Percentiles rank a stretch among this genome's conserved stretches.
phyloP scores from a whole-genome alignment of 2,797 vertebrate species.

The Leucoraja ocellata region DNA sequence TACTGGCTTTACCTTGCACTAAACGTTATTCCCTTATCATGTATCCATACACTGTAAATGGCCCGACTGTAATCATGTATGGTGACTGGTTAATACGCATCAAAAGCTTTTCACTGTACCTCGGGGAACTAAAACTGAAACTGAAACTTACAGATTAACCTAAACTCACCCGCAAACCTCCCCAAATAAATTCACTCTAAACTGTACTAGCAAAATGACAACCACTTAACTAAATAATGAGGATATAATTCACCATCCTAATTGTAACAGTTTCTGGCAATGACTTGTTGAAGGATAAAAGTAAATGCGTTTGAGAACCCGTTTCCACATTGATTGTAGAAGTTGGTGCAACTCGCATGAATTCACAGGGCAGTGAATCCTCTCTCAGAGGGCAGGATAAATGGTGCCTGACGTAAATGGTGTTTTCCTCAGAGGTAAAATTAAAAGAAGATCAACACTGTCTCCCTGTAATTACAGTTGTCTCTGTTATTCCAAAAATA shows the following conservation, averaged over 20 bases:
- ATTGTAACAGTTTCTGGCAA: neutral
- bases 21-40: too few relatives aligned
- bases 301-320: neutral
- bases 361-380: neutral
- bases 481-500: neutral
- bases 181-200: too few relatives aligned
- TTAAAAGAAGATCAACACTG: neutral
- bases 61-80: too few relatives aligned
- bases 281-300: neutral
- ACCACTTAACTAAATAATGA: neutral
- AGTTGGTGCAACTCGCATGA: neutral
- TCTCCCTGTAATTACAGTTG: neutral
- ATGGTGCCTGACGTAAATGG: neutral
- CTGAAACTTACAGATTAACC: too few relatives aligned
- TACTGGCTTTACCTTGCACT: too few relatives aligned
- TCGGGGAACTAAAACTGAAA: too few relatives aligned
- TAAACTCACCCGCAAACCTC: too few relatives aligned
- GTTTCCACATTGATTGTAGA: neutral
- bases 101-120: too few relatives aligned
- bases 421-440: neutral
- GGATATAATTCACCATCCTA: neutral
- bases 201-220: neutral
- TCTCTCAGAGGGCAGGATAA: neutral
- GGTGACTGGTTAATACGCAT: too few relatives aligned
- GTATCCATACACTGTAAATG: too few relatives aligned